Evolutionary conservation across 2,113 vertebrate genomes (phyloP).

Genomic region (Cercopithecus mona): DNA sequence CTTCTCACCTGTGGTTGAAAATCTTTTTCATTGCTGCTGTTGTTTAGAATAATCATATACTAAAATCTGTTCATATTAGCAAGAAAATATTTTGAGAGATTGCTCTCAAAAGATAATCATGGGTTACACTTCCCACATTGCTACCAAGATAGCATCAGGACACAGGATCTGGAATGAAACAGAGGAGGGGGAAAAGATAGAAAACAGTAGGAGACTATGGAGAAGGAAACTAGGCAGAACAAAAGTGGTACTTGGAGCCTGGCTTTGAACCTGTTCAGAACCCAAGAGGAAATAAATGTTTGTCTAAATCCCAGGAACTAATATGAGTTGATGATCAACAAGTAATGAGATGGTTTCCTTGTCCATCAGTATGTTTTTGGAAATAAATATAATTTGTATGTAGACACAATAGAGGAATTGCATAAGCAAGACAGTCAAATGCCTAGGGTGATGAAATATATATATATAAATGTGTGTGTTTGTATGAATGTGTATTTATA

Average conservation of each 20-base stretch:
- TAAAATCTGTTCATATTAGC: not conserved
- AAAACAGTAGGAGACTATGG: not conserved
- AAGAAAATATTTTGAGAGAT: not conserved
- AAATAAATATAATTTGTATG: not conserved
- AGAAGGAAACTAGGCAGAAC: not conserved
- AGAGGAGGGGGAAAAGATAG: not conserved
- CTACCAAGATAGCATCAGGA: not conserved
- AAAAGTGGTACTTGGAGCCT: not conserved
- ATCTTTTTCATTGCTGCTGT: not conserved
- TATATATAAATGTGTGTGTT: too few species aligned
- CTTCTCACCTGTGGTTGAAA: not conserved
- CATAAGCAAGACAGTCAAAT: not conserved
- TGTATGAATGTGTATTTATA: not conserved
- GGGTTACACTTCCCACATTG: not conserved
- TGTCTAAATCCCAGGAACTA: not conserved
- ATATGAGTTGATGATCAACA: not conserved
- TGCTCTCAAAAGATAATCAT: not conserved
- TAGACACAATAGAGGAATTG: not conserved
- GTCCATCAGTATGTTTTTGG: not conserved
- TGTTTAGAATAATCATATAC: not conserved
- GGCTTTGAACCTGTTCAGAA: not conserved
- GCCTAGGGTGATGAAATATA: not conserved
- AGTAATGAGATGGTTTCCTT: not conserved
- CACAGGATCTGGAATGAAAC: not conserved
- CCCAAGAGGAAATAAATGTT: not conserved